phyloP scores from a whole-genome alignment of 1,140 invertebrate genomes.

The Mizuhopecten yessoensis region DNA sequence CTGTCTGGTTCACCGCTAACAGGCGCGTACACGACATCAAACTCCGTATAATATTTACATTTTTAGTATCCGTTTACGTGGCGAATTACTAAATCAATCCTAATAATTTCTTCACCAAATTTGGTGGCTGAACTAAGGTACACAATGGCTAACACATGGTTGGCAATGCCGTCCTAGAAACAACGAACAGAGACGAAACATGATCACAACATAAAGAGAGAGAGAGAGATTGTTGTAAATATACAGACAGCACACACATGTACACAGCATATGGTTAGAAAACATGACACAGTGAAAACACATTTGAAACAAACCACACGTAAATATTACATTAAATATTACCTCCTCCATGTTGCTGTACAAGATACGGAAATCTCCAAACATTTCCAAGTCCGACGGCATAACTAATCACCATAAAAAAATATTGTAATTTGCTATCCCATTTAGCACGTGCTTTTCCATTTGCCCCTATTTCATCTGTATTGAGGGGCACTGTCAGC shows the following conservation, averaged over 20 bases:
- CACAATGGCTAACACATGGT: background rate
- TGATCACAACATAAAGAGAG: background rate
- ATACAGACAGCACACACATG: background rate
- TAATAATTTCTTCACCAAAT: background rate
- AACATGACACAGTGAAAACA: background rate
- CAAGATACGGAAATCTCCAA: constrained; percentile 81
- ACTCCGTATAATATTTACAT: background rate
- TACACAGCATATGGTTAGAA: background rate
- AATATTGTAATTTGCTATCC: constrained; percentile 78
- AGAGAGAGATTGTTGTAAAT: too few relatives aligned
- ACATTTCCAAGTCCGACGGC: constrained; percentile 81
- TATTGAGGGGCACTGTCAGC: background rate
- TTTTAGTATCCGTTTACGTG: background rate
- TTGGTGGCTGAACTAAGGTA: background rate
- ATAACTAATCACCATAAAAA: constrained; percentile 80
- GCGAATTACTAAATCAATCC: background rate
- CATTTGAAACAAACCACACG: background rate
- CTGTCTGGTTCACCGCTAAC: background rate
- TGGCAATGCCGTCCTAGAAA: background rate
- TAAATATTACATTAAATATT: constrained; percentile 54
- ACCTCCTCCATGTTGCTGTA: constrained; percentile 79
- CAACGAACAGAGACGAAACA: background rate
- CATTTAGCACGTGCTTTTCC: constrained; percentile 65
- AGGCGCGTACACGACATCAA: background rate
- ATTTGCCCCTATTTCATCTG: constrained; percentile 18